Conservation (phyloP, 2,113 vertebrate genomes). For the Ctenodactylus gundi region DNA sequence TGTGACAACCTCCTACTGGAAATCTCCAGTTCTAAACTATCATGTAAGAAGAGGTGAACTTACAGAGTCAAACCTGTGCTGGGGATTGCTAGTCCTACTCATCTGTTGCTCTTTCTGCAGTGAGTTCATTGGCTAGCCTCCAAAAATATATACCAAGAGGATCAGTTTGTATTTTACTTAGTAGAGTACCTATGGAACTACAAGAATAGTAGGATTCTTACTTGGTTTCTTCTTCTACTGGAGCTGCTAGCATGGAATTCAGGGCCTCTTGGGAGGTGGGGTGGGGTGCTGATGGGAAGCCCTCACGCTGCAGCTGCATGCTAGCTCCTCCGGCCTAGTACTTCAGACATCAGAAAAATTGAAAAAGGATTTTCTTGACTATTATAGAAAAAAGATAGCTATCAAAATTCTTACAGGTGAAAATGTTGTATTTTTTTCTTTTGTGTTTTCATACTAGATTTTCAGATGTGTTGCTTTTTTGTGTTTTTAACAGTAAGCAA, state of each 20-base stretch:
- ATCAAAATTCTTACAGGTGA: not conserved
- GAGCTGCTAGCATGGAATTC: not conserved
- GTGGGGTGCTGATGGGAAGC: no score
- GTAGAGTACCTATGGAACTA: not conserved
- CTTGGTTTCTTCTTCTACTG: not conserved
- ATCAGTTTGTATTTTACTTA: not conserved
- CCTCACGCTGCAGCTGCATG: no score
- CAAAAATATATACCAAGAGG: not conserved
- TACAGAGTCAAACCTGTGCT: conserved; percentile 27
- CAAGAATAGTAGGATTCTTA: not conserved
- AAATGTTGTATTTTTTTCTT: conserved; percentile 35
- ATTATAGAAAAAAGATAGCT: not conserved
- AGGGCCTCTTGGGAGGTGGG: no score
- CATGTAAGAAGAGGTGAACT: not conserved
- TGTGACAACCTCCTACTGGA: not conserved
- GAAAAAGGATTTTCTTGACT: not conserved
- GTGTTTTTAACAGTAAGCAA: not conserved
- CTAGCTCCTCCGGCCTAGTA: not conserved
- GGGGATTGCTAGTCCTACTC: not conserved
- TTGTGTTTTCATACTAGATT: conserved; percentile 26
- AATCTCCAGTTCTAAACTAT: not conserved
- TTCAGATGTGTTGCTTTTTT: not conserved
- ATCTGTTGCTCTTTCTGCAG: not conserved
- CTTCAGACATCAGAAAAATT: not conserved
- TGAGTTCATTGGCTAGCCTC: conserved; percentile 7